phyloP scores from a whole-genome alignment of 2,888 invertebrate species.

The Pterostichus madidus region DNA sequence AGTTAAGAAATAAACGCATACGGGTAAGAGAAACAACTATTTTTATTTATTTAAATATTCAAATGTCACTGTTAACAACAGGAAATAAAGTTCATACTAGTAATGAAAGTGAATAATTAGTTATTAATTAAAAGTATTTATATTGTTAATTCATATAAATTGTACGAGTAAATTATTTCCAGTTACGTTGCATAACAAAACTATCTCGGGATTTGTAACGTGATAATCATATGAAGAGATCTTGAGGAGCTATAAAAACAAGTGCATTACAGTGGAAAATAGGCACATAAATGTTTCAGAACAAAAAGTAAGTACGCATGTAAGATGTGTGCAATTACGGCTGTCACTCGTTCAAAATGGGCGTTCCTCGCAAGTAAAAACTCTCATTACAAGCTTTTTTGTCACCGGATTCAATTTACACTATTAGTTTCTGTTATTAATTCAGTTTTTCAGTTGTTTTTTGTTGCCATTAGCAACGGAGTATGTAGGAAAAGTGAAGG shows the following conservation, averaged over 20 bases:
- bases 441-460: conserved; percentile 30
- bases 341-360: conserved; percentile 28
- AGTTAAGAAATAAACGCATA: too few species aligned
- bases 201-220: background rate
- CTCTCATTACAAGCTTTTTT: conserved; percentile 42
- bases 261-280: conserved; percentile 10
- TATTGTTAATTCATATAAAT: too few species aligned
- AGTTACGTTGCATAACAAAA: background rate
- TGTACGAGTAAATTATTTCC: too few species aligned
- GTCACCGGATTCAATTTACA: conserved; percentile 45
- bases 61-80: too few species aligned
- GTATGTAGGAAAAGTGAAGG: conserved; percentile 16
- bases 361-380: conserved; percentile 21
- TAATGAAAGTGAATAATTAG: too few species aligned
- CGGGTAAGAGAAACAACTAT: too few species aligned
- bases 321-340: conserved; percentile 42
- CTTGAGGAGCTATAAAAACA: conserved; percentile 22
- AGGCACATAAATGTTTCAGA: conserved; percentile 4
- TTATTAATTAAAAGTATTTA: too few species aligned
- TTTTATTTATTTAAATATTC: too few species aligned
- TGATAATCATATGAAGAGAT: conserved; percentile 20
- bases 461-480: background rate
- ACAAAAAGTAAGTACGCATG: conserved; percentile 40
- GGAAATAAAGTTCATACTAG: too few species aligned
- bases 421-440: conserved; percentile 43